Base-by-base conservation (phyloP, 1,140 invertebrate genomes). In the Zaprionus nigranus region DNA sequence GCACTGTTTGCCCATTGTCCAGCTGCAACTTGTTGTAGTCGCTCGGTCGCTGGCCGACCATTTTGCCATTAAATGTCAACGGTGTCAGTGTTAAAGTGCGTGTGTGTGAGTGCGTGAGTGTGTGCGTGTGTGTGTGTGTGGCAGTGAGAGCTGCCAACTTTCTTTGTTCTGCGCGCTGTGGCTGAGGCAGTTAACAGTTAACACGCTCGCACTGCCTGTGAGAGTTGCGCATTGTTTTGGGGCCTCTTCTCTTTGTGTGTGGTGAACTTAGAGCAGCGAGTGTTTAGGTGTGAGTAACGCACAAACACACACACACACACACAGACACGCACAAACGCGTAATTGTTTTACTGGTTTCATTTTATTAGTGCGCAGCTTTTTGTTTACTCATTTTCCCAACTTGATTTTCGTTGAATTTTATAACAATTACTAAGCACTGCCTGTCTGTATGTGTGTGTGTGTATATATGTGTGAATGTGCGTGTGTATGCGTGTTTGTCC, bases 11-110 rank as follows among this genome's bases (percentile, higher is more conserved):
- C 20, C 26, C 58, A 61, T 68, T 68, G 64, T 74, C 73, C 60
- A 75, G 53, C 73, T 75, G 73, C 73, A 75, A 75, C 73, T 75
- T 75, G 73, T 75, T 75, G 73, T 75, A 71, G 72, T 68, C 40
- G 40, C 7, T 49, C 26, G 22, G 6, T 17, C 36, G 60, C 56
- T 28, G 24, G 7, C 36, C 36, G 28, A 70, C 43, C 67, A 71
- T 71, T 75, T 75, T 75, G 73, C 60, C 73, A 64, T 40, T 59
- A 63, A 53, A 75, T 59, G 66, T 58, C 65, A 75, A 20, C 43
- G 17, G 28, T 17, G 22, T 11, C 11, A 38, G 6, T 40, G 15
- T 49, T 30, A 7, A n/a, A n/a, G n/a, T n/a, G 5, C 7, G 11
- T 28, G 24, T 34, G 38, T 13, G n/a, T 34, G 46, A 49, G 46